Base-by-base conservation (phyloP, 2,113 vertebrate species). In the Ammodytes dubius region DNA sequence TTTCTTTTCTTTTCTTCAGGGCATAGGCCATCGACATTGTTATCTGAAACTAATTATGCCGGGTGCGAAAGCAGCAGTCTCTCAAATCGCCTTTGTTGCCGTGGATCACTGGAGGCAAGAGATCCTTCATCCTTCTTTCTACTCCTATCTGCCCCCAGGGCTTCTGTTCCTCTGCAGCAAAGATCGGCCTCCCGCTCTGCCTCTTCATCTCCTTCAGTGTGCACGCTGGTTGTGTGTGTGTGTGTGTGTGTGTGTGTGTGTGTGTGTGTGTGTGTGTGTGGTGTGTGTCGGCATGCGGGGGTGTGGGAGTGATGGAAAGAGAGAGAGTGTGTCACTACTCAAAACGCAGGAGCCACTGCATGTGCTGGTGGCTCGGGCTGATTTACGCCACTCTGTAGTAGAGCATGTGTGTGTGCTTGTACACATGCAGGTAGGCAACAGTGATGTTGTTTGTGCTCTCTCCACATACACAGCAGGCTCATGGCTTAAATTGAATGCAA, bases 41-140 rank as follows among this genome's bases (percentile, higher is more conserved):
- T 90, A 92, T 93, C 89, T 87, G 60, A 88, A 91, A 87, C 82
- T 88, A 90, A 92, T 93, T 87, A 90, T 82, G 60, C 81, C 17
- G 59, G 50, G 49, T 83, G 87, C 84, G 75, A 82, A 84, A 88
- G 88, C 87, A 72, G 81, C 60, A 64, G 74, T 80, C 58, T 78
- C 70, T 83, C 54, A 82, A 87, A 84, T 83, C 70, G 70, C 81
- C 89, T 93, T 92, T 89, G 89, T 93, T 83, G 81, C 83, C 74
- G 79, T 70, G 84, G 84, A 91, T 93, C 79, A 87, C 83, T 86
- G 82, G 77, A 92, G 85, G 78, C 27, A 27, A 77, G 71, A 88
- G 89, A 89, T 86, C 73, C 90, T 87, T 89, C 85, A 90, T 89
- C 80, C 77, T 81, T 58, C 81, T 90, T 82, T 86, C 86, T 91